Evolutionary conservation across 92 coral and sea anemone species (phyloP), one percentile per base, ranked within the genome.

Genomic region (Epizoanthus ramosus): DNA sequence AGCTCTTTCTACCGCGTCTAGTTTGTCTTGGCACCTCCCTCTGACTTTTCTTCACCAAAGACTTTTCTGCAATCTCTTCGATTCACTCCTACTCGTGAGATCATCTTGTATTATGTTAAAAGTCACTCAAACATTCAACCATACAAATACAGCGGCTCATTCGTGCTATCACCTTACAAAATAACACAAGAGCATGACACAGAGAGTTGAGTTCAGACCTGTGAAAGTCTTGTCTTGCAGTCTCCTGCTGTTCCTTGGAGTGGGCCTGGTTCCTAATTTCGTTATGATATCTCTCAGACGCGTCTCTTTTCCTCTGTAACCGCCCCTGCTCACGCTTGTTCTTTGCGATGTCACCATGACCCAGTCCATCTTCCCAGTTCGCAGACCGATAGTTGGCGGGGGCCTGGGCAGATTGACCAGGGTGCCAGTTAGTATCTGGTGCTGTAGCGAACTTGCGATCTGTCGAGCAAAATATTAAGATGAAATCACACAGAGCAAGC

Each of bases 331-430:
- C 91, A 64, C 85, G 68, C 71, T 85, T 83, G 80, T 90, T 90
- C 56, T 88, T 90, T 80, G 83, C 88, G 3, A 28, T 75, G 87
- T 97, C 98, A 6, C 97, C 98, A 14, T 61, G 91, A 19, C 99
- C 99, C 70, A 97, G 85, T 69, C 99, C 99, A 65, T 92, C 98
- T 59, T 97, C 98, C 99, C 98, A 94, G 75, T 88, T 85, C 3
- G 87, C 58, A 14, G 91, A 81, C 64, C 95, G 90, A 25, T 77
- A 39, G 59, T 41, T 21, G 28, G 59, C 21, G 58, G 71, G 82
- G 6, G 24, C 71, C 73, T 93, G 94, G 31, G 82, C 73, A n/a
- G 85, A 69, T 8, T 74, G 64, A 21, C 88, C 85, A 2, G 98
- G 99, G 65, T 83, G 91, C 99, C 99, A 97, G 88, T 94, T 97